Base-by-base conservation (phyloP, 1,140 invertebrate species). In the Aphidius ervi region DNA sequence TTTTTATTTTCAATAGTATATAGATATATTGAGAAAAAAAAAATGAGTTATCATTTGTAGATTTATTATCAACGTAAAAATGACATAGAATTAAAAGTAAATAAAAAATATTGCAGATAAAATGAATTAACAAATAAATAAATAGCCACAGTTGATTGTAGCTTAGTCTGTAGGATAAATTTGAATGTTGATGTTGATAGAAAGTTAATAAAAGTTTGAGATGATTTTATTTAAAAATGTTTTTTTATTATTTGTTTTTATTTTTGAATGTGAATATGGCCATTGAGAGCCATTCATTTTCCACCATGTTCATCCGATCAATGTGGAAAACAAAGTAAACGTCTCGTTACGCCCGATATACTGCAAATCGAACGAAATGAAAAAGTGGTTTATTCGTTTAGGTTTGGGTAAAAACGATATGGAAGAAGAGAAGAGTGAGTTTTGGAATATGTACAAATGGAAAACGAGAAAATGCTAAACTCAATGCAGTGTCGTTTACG, bases 291-390 rank as follows among this genome's bases (percentile, higher is more conserved):
- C 4, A 31, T 31, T 31, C 23, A 23, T 47, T 60, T 53, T 47
- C 42, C 8, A 46, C 8, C 41, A 53, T 43, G 31, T 60, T 39
- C 45, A 46, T 46, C 45, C 10, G 20, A 46, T 48, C n/a, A 20
- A 42, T 31, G 23, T 31, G 23, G 23, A 46, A 47, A 55, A 55
- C 46, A 56, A 61, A 56, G 46, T 61, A 61, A 61, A 61, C 39
- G 53, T 56, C 10, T 45, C 53, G 43, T 50, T 63, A 56, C 42
- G 9, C 52, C 46, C 40, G n/a, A 58, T 56, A 58, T 49, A 58
- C 50, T 58, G 54, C 53, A 63, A 63, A 63, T 63, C 58, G 58
- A 59, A 52, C 39, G 45, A 46, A 47, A 61, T 61, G 59, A 61
- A 61, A 61, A 63, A 52, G 5, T 56, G 57, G 41, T 9, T 55